phyloP scores from a whole-genome alignment of 2,888 invertebrate species.

The Thelaira solivaga region DNA sequence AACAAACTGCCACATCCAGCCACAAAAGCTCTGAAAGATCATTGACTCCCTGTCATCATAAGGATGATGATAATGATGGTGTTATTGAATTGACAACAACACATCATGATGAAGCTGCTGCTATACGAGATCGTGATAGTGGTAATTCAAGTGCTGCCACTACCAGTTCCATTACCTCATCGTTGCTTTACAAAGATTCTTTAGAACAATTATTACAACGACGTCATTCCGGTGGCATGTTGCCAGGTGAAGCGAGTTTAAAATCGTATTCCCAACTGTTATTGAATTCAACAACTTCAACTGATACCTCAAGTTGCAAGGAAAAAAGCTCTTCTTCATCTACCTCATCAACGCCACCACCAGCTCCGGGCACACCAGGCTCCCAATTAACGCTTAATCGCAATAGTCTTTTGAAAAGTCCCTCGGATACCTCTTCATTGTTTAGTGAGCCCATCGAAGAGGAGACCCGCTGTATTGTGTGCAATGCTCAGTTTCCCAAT shows the following conservation, averaged over 20 bases:
- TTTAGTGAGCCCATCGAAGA: constrained; percentile 76
- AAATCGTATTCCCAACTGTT: constrained; percentile 72
- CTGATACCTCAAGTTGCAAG: constrained; percentile 75
- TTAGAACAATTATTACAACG: constrained; percentile 69
- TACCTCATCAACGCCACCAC: constrained; percentile 77
- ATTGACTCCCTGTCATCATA: constrained; percentile 60
- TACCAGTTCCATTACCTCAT: constrained; percentile 66
- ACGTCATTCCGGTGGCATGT: constrained; percentile 66
- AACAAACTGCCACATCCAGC: constrained; percentile 70
- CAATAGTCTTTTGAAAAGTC: constrained; percentile 71
- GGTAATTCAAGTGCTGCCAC: constrained; percentile 65
- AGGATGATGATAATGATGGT: constrained; percentile 45
- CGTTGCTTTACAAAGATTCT: constrained; percentile 68
- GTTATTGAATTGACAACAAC: constrained; percentile 59
- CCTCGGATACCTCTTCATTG: constrained; percentile 71
- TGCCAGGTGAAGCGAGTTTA: constrained; percentile 70
- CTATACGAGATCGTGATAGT: constrained; percentile 60
- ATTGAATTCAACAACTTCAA: constrained; percentile 70
- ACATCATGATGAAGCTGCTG: constrained; percentile 60
- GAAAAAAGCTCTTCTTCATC: constrained; percentile 77
- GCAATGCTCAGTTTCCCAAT: constrained; percentile 91
- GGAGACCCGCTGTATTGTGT: constrained; percentile 85
- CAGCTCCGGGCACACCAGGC: constrained; percentile 68
- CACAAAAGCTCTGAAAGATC: constrained; percentile 63
- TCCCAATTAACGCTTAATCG: constrained; percentile 70